Evolutionary conservation across 2,113 vertebrate genomes (phyloP).

Genomic region (Nothobranchius furzeri): DNA sequence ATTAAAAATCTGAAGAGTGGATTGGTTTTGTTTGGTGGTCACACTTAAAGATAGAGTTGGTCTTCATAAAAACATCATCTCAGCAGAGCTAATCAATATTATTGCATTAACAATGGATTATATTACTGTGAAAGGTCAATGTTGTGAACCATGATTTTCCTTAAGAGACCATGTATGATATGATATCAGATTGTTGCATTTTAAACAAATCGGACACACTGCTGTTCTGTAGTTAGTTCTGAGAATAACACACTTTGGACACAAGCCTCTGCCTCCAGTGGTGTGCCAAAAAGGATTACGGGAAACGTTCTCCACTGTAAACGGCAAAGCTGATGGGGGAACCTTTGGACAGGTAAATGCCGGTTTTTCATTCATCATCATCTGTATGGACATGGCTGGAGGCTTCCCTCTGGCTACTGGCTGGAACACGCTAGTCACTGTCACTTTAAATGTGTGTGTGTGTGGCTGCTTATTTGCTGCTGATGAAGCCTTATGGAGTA

Average conservation of each 20-base stretch:
- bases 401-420: conserved; percentile 23
- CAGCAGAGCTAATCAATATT: background rate
- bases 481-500: conserved; percentile 53
- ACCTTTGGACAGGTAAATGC: conserved; percentile 19
- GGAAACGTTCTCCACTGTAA: background rate
- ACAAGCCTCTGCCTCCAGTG: background rate
- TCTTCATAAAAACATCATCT: background rate
- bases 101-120: conserved; percentile 8
- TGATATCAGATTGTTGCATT: background rate
- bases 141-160: background rate
- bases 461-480: conserved; percentile 46
- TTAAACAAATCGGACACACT: background rate
- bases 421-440: conserved; percentile 21
- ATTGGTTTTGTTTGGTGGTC: background rate
- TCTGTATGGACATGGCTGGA: conserved; percentile 12
- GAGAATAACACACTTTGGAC: background rate
- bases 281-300: background rate
- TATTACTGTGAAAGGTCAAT: background rate
- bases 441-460: conserved; percentile 19
- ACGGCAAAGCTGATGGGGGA: background rate
- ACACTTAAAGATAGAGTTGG: background rate
- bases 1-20: too few relatives aligned
- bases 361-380: conserved; percentile 26
- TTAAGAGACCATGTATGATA: background rate
- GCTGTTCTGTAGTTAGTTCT: background rate